Percentiles rank a stretch among this genome's conserved stretches.
These are phyloP conservation scores for Myrmecophaga tridactyla DNA, from an alignment of 2,113 vertebrate genomes.

Conservation along the genomic window DNA sequence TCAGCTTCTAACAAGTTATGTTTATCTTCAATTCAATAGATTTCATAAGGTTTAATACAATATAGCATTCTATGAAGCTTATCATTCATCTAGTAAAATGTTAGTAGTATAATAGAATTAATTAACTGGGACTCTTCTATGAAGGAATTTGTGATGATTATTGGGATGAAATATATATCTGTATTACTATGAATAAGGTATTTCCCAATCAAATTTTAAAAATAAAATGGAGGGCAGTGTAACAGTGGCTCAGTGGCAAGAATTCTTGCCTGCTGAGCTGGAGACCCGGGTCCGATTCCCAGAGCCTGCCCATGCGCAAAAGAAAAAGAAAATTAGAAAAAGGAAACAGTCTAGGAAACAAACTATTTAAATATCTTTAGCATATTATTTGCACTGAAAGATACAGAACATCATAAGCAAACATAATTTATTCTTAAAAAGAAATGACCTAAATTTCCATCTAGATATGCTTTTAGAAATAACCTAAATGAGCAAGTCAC, in stretches of 20 bases:
- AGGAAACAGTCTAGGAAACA: not conserved
- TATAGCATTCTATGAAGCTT: not conserved
- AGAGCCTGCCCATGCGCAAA: too few relatives aligned
- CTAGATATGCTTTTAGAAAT: constrained; percentile 36
- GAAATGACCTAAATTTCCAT: not conserved
- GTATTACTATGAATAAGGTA: not conserved
- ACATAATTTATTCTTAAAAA: not conserved
- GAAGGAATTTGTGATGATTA: not conserved
- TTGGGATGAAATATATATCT: not conserved
- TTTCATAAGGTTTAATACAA: not conserved
- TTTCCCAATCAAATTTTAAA: constrained; percentile 42
- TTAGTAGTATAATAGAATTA: not conserved
- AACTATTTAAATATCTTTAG: not conserved
- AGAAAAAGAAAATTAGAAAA: not conserved
- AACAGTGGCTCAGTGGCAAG: too few relatives aligned
- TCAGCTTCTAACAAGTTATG: not conserved
- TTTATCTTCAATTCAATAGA: not conserved
- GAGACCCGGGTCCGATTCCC: too few relatives aligned
- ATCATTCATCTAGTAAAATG: not conserved
- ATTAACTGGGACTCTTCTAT: not conserved
- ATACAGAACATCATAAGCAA: not conserved
- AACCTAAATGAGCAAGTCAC: not conserved
- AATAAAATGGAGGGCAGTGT: constrained; percentile 37
- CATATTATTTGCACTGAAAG: not conserved
- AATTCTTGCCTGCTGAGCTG: too few relatives aligned